Evolutionary conservation across 2,888 invertebrate genomes (phyloP), one percentile per base, ranked within the genome.

Genomic region (Arrhopalites spinosus): DNA sequence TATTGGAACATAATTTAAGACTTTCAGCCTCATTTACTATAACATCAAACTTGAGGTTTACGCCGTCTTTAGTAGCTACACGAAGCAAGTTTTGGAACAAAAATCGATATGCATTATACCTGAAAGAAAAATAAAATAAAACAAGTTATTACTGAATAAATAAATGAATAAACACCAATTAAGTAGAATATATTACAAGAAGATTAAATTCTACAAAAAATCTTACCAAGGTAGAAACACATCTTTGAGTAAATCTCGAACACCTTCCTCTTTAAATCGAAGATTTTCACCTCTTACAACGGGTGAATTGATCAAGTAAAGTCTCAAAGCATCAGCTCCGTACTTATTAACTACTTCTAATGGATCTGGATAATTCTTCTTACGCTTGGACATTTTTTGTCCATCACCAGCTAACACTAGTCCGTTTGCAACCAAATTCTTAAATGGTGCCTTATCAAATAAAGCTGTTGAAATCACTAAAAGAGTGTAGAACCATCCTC

Each of bases 401-500:
- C 99, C 99, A 88, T 99, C 98, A 47, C 93, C 86, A n/a, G 98
- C 98, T 77, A 99, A 87, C 0, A 99, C 93, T 75, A 99, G 88
- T 1, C 99, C 99, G 86, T 96, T 98, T 23, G 93, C 96, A 81
- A 99, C 95, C 59, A 99, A 89, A 86, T 99, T 99, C 86, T 98
- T 98, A 86, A 96, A 99, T 0, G 99, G 98, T 0, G 99, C 92
- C 85, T 95, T 96, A 71, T 94, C 94, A 85, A 97, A 99, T 15
- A 99, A 87, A 5, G 96, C 93, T 0, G 98, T 98, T 0, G 97
- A 96, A 75, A 99, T 89, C 0, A 99, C 99, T 69, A 98, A 88
- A n/a, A 99, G 88, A 0, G 98, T 99, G 85, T 99, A 99, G 87
- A 99, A 99, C 98, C 98, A 98, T 27, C 98, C 98, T 82, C 98